Conservation (phyloP, 2,113 vertebrate species). For the Scomber colias region DNA sequence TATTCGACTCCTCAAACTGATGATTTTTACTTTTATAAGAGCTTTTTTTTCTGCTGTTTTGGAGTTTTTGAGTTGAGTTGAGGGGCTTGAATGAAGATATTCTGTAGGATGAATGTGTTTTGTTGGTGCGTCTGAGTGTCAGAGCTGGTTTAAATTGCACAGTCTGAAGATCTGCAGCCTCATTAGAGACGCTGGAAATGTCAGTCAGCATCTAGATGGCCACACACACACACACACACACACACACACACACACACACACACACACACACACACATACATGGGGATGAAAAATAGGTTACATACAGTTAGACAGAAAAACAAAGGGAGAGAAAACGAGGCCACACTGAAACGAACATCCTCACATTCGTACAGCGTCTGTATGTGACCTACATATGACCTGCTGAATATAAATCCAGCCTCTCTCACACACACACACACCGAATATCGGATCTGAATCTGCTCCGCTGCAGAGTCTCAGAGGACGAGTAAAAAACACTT, state of each 20-base stretch:
- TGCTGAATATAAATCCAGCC: neutral
- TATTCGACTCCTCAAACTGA: too few species aligned
- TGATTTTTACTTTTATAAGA: too few species aligned
- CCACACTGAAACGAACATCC: constrained; percentile 13
- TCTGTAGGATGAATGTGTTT: too few species aligned
- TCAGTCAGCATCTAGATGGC: neutral
- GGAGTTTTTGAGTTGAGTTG: too few species aligned
- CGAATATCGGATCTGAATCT: too few species aligned
- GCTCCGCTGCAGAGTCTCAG: too few species aligned
- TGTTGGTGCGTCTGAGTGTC: neutral
- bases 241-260: constrained; percentile 6
- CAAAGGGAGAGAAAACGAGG: constrained; percentile 30
- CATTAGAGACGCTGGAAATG: constrained; percentile 15
- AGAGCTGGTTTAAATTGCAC: neutral
- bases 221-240: constrained; percentile 18
- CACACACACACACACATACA: constrained; percentile 13
- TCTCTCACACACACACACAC: too few species aligned
- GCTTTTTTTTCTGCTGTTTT: too few species aligned
- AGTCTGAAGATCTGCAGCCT: constrained; percentile 29
- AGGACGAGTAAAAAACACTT: too few species aligned
- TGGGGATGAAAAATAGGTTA: constrained; percentile 33
- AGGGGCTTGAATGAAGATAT: too few species aligned
- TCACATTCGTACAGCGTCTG: neutral
- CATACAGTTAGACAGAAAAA: constrained; percentile 1
- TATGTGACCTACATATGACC: constrained; percentile 39